These are phyloP conservation scores for Lycocerus yunnanus DNA, from an alignment of 2,888 invertebrate species.

Conservation along the genomic window DNA sequence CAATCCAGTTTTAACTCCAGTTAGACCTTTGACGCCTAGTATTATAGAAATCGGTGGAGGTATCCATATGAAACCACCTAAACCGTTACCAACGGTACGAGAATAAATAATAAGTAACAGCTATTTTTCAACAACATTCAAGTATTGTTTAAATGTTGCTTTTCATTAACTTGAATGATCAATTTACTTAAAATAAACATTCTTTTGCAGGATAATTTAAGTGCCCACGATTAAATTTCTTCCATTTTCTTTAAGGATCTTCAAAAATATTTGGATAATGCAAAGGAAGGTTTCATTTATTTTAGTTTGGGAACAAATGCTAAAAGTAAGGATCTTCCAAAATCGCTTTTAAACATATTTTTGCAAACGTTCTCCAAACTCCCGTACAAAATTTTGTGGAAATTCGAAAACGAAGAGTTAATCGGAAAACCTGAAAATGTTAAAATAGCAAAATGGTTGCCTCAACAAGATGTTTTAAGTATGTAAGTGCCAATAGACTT, in stretches of 20 bases:
- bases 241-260: conserved; percentile 50
- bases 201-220: too few species aligned
- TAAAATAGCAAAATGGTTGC: conserved; percentile 55
- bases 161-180: too few species aligned
- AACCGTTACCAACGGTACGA: conserved; percentile 28
- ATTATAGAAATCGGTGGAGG: conserved; percentile 28
- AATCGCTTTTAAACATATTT: conserved; percentile 44
- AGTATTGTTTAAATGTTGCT: too few species aligned
- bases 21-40: conserved; percentile 28
- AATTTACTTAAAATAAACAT: too few species aligned
- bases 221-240: too few species aligned
- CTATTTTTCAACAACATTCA: background rate
- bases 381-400: conserved; percentile 55
- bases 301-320: conserved; percentile 56
- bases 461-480: conserved; percentile 57
- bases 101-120: background rate
- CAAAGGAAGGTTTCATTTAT: conserved; percentile 50
- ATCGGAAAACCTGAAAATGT: conserved; percentile 52
- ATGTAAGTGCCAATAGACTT: conserved; percentile 1
- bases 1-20: conserved; percentile 28
- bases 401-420: conserved; percentile 52
- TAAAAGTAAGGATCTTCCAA: conserved; percentile 49
- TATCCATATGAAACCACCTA: conserved; percentile 23
- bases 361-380: conserved; percentile 51
- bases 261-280: conserved; percentile 46